phyloP scores from a whole-genome alignment of 2,113 vertebrate species.

The Amazona vittata region DNA sequence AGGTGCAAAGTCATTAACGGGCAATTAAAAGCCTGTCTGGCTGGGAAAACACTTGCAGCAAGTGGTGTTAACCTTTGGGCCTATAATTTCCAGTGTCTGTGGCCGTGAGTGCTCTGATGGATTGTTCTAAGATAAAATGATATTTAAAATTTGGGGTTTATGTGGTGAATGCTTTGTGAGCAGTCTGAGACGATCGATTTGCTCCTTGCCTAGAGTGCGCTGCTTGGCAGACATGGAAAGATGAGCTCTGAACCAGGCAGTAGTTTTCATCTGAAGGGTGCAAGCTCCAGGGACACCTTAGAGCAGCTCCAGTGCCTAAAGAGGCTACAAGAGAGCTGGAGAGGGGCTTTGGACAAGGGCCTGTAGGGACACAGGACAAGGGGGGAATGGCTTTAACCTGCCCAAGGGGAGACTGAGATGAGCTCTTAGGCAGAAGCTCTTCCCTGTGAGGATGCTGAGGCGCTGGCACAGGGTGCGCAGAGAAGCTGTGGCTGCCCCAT shows the following conservation, averaged over 20 bases:
- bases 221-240: rapidly evolving
- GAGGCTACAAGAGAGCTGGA: not conserved
- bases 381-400: too few species aligned
- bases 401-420: too few species aligned
- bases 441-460: too few species aligned
- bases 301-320: not conserved
- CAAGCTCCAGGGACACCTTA: not conserved
- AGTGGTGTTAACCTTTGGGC: not conserved
- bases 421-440: too few species aligned
- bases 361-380: too few species aligned
- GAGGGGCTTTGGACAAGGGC: not conserved
- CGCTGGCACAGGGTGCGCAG: too few species aligned
- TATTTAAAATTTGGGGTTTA: not conserved
- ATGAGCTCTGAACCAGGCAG: not conserved
- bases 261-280: not conserved
- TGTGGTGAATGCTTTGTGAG: not conserved
- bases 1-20: not conserved
- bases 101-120: not conserved
- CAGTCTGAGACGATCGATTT: rapidly evolving
- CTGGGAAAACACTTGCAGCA: not conserved
- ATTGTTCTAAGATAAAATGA: not conserved
- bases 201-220: rapidly evolving
- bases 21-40: not conserved
- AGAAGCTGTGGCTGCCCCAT: too few species aligned
- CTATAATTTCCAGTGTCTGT: not conserved